Conservation (phyloP, 2,113 vertebrate genomes). For the Microcebus ravelobensis region DNA sequence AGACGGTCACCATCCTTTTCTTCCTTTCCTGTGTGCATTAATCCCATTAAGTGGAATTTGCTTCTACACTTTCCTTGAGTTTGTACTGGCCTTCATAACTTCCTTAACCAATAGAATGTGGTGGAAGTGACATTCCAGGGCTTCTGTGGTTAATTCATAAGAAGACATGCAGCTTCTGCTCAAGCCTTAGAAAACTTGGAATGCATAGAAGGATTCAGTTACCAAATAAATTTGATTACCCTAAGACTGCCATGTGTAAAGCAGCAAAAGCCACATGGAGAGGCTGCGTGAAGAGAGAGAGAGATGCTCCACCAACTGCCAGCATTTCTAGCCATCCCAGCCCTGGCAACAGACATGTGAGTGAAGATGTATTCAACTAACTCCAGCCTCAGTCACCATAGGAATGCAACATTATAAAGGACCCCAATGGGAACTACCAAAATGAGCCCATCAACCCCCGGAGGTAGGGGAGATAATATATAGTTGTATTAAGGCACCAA, state of each 20-base stretch:
- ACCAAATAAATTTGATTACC: background rate
- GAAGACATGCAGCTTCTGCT: background rate
- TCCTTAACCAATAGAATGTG: background rate
- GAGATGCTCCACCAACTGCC: accelerated
- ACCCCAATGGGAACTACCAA: background rate
- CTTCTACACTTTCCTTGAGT: background rate
- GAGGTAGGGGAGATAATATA: background rate
- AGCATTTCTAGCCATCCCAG: background rate
- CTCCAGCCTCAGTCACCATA: background rate
- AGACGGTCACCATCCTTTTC: background rate
- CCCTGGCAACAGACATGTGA: background rate
- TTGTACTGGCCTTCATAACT: slow-evolving; percentile 9
- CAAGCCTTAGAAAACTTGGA: background rate
- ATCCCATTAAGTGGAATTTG: background rate
- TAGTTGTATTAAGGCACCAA: background rate
- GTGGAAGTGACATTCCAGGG: background rate
- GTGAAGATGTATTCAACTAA: background rate
- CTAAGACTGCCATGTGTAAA: background rate
- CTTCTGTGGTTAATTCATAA: background rate
- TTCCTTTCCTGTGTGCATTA: background rate
- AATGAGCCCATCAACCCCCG: background rate
- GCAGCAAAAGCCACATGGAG: background rate
- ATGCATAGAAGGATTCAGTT: background rate
- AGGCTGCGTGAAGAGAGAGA: background rate
- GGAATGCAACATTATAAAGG: background rate